phyloP scores from a whole-genome alignment of 2,113 vertebrate species.

The Myocastor coypus region DNA sequence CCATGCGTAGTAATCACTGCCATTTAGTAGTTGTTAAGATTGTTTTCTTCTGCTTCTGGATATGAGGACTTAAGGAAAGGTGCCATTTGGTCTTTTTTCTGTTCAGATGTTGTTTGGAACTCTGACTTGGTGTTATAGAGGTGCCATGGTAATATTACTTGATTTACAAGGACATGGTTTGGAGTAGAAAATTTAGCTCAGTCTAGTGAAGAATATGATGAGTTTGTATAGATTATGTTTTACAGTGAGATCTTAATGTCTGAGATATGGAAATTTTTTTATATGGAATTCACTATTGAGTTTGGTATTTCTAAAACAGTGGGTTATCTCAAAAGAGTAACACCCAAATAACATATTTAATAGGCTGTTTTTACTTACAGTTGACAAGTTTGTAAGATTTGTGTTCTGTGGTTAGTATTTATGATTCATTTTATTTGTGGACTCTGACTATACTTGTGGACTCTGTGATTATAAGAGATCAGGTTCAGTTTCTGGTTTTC shows the following conservation, averaged over 20 bases:
- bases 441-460: conserved; percentile 23
- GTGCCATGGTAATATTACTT: not conserved
- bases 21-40: conserved; percentile 32
- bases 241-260: conserved; percentile 16
- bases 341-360: conserved; percentile 48
- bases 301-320: conserved; percentile 46
- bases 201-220: not conserved
- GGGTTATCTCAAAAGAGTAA: conserved; percentile 45
- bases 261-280: not conserved
- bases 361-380: conserved; percentile 31
- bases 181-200: not conserved
- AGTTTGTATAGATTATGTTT: not conserved
- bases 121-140: not conserved
- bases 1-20: not conserved
- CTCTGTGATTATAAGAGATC: not conserved
- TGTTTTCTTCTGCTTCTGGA: conserved; percentile 25
- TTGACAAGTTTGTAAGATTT: conserved; percentile 4
- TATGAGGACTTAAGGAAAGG: not conserved
- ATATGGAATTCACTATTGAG: not conserved
- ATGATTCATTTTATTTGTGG: conserved; percentile 43
- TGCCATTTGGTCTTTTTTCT: not conserved
- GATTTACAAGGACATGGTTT: conserved; percentile 38
- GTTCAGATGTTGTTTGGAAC: not conserved
- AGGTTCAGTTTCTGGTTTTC: conserved; percentile 36
- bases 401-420: conserved; percentile 38